These are phyloP conservation scores for Micronisus gabar DNA, from an alignment of 2,113 vertebrate species.

Conservation along the genomic window DNA sequence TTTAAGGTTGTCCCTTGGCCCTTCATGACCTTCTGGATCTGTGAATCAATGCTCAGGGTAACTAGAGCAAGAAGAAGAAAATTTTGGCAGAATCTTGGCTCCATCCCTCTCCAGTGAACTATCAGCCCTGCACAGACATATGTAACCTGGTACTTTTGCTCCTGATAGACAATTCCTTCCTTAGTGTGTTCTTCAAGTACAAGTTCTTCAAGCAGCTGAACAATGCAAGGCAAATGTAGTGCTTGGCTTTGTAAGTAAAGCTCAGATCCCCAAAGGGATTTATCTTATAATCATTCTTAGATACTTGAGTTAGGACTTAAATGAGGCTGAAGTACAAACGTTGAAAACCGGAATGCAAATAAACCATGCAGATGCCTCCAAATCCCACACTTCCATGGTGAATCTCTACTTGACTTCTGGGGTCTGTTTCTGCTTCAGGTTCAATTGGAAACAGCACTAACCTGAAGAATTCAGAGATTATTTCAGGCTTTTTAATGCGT, in stretches of 20 bases:
- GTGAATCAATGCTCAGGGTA: not conserved
- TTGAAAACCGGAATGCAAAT: not conserved
- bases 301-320: not conserved
- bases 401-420: not conserved
- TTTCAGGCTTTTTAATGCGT: not conserved
- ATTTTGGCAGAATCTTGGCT: not conserved
- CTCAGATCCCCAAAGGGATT: not conserved
- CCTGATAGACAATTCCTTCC: not conserved
- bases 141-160: not conserved
- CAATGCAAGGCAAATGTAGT: not conserved
- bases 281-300: not conserved
- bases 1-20: not conserved
- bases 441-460: not conserved
- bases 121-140: not conserved
- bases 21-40: not conserved
- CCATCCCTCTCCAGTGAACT: not conserved
- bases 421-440: not conserved
- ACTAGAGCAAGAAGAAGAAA: not conserved
- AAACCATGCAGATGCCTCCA: not conserved
- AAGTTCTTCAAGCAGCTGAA: not conserved
- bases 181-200: not conserved
- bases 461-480: not conserved
- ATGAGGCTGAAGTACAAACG: not conserved
- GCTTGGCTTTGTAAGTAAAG: not conserved
- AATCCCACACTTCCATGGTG: not conserved